phyloP scores from a whole-genome alignment of 2,888 invertebrate genomes.

The Megastigmus dorsalis region DNA sequence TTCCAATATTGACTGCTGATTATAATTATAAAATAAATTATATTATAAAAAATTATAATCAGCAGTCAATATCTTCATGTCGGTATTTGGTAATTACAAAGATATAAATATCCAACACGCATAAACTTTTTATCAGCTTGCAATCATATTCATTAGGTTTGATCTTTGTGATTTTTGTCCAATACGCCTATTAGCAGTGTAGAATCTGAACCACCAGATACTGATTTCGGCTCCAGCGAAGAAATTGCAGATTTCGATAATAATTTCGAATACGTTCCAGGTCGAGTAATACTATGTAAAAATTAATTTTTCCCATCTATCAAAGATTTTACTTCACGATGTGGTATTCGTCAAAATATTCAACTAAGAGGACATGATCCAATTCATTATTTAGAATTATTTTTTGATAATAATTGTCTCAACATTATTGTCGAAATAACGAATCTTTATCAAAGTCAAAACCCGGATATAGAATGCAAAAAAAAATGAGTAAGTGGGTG shows the following conservation, averaged over 20 bases:
- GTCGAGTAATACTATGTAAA: background rate
- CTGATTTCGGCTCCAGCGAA: no score
- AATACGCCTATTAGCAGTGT: slow-evolving; percentile 17
- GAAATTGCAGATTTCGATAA: background rate
- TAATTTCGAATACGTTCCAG: background rate
- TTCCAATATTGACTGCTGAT: no score
- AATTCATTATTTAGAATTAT: slow-evolving; percentile 3
- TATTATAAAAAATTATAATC: no score
- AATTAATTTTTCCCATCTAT: slow-evolving; percentile 13
- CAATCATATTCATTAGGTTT: no score
- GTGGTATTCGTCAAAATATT: slow-evolving; percentile 12
- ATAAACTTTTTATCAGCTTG: no score
- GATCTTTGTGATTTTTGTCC: no score
- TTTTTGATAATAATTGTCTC: background rate
- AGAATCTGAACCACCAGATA: background rate
- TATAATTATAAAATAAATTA: no score
- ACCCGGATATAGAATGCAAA: background rate
- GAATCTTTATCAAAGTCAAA: slow-evolving; percentile 8
- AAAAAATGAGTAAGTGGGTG: slow-evolving; percentile 19
- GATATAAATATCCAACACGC: no score
- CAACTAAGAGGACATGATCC: background rate
- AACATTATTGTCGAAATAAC: background rate
- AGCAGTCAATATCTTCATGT: no score
- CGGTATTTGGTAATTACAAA: no score
- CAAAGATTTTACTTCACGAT: slow-evolving; percentile 7